Evolutionary conservation across 2,797 vertebrate species (phyloP), one percentile per base, ranked within the genome.

Genomic region (Molossus molossus): DNA sequence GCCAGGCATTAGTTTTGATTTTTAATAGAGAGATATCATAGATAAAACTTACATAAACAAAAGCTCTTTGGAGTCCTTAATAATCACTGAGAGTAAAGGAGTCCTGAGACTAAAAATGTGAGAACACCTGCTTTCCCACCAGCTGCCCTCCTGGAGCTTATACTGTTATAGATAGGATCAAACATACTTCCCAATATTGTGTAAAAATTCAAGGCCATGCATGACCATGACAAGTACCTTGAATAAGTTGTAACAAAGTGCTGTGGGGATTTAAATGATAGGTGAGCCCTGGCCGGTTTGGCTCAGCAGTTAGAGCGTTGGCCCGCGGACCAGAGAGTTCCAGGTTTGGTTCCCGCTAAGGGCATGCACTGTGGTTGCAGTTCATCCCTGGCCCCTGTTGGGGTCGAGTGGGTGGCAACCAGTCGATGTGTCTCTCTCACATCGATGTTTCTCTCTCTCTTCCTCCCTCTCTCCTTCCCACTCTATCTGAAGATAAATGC

Each of bases 181-280:
- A 72, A 67, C 14, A 4, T 23, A 9, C 25, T 50, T 87, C 70
- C 76, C 45, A 37, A 9, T 53, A 12, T 21, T 23, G 29, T 82
- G 29, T 27, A 64, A 40, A 29, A 67, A 45, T n/a, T 60, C 50
- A 92, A 70, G 65, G 25, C 40, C 29, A n/a, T 18, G 11, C 65
- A 9, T 20, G 65, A 67, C n/a, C 48, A 53, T 1, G 9, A 29
- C 55, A 85, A 89, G 69, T 25, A 40, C 73, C n/a, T 27, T 55
- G 27, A 93, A 87, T 70, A 92, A 87, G 70, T 60, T 72, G 57
- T 89, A 79, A 62, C 82, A 67, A 84, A 79, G 29, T 73, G 45
- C 23, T 75, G 8, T 64, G 48, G 48, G n/a, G 72, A 58, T 45
- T 95, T 90, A 92, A 86, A 70, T 33, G 69, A 45, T 58, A 76